Evolutionary conservation across 2,888 invertebrate genomes (phyloP), one percentile per base, ranked within the genome.

Genomic region (Teleogryllus oceanicus): DNA sequence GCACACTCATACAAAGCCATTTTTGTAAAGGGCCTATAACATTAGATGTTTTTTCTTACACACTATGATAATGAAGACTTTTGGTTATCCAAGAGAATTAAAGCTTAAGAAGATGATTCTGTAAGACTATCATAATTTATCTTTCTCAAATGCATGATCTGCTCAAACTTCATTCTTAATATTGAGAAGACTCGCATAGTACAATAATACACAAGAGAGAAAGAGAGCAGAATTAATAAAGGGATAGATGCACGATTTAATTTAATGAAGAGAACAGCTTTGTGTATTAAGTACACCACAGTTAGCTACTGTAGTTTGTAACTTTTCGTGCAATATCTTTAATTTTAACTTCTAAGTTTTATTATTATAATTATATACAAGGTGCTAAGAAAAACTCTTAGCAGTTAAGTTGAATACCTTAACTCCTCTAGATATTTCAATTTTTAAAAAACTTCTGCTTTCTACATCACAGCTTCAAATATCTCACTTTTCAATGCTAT

Each of bases 381-480:
- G 62, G n/a, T 62, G n/a, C 62, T 62, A n/a, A 62, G 62, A 62
- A 62, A 37, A 37, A 62, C n/a, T n/a, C 62, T 62, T n/a, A 62
- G 62, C n/a, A 62, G n/a, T 37, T 37, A n/a, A 62, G 62, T 18
- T 62, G 62, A 62, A 62, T 62, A 62, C n/a, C 62, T 62, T 62
- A 62, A 62, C 62, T 62, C 62, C n/a, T 62, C 62, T 62, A 62
- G 62, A 62, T 62, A 62, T 16, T 62, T 62, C 62, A 62, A 62
- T 62, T 62, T 62, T 62, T 62, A 62, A 62, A 62, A 62, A 62
- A 62, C 62, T 62, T 62, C 62, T 62, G 62, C 62, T 62, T 62
- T 62, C 62, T 62, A 62, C 80, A 80, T 80, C 80, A 80, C 80
- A 80, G 80, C 79, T 80, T 79, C 80, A 49, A 74, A 50, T 77